These are phyloP conservation scores for Dioctria rufipes DNA, from an alignment of 2,888 invertebrate genomes.

Conservation along the genomic window DNA sequence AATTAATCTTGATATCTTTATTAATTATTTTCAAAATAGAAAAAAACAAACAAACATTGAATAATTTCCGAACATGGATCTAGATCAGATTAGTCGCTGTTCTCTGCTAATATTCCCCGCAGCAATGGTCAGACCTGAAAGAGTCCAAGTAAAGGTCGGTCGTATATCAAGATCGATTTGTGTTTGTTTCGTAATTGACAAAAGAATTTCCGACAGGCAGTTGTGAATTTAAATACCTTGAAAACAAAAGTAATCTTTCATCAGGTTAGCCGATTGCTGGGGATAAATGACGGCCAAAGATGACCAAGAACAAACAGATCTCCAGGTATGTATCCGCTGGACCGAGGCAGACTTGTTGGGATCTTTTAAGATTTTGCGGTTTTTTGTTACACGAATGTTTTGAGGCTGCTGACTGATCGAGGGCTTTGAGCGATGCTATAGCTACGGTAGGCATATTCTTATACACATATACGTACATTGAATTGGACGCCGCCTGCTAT, in stretches of 20 bases:
- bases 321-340: slow-evolving; percentile 17
- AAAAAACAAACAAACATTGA: neutral
- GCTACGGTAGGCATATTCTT: too few species aligned
- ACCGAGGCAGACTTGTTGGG: slow-evolving; percentile 49
- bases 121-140: too few species aligned
- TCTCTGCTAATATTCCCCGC: neutral
- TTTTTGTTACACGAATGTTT: slow-evolving; percentile 19
- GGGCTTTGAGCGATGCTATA: too few species aligned
- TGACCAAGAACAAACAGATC: neutral
- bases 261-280: slow-evolving; percentile 17
- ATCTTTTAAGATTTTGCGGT: slow-evolving; percentile 50
- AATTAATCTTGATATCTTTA: too few species aligned
- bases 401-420: too few species aligned
- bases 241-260: slow-evolving; percentile 51
- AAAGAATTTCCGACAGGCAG: slow-evolving; percentile 52
- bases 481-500: slow-evolving; percentile 31
- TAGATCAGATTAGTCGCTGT: slow-evolving; percentile 27
- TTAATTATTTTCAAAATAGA: too few species aligned
- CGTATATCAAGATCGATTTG: slow-evolving; percentile 52
- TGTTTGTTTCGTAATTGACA: slow-evolving; percentile 51
- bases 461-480: neutral
- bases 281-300: slow-evolving; percentile 13
- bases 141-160: neutral
- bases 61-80: slow-evolving; percentile 17
- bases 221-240: slow-evolving; percentile 46